These are phyloP conservation scores for Lota lota DNA, from an alignment of 2,113 vertebrate genomes.

Conservation along the genomic window DNA sequence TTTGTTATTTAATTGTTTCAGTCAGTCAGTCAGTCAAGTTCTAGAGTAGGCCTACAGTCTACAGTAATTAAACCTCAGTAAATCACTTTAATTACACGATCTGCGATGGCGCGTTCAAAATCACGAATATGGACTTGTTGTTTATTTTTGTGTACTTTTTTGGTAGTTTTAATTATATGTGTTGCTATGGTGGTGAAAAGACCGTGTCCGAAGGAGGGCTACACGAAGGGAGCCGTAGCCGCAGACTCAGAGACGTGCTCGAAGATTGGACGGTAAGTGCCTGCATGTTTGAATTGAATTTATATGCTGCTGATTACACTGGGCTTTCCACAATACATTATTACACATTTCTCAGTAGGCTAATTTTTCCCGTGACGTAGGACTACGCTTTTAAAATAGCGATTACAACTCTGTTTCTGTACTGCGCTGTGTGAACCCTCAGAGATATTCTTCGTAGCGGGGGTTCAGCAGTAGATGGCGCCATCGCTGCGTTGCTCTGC, in stretches of 20 bases:
- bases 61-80: not conserved
- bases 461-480: conserved; percentile 86
- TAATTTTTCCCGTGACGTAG: no score
- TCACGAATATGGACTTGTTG: conserved; percentile 36
- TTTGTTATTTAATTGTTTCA: no score
- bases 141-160: conserved; percentile 36
- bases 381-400: not conserved
- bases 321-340: no score
- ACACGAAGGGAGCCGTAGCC: conserved; percentile 74
- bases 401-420: not conserved
- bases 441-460: conserved; percentile 67
- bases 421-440: conserved; percentile 1
- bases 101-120: conserved; percentile 53
- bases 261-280: conserved; percentile 74
- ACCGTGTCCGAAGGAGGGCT: conserved; percentile 44
- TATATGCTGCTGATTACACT: no score
- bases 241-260: conserved; percentile 81
- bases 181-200: conserved; percentile 5
- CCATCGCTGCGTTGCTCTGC: conserved; percentile 89
- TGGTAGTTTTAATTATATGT: conserved; percentile 36
- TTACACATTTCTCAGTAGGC: no score
- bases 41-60: not conserved
- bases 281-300: no score
- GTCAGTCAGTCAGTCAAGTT: not conserved
- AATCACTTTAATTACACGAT: not conserved